phyloP scores from a whole-genome alignment of 2,113 vertebrate species.

The Emydocephalus ijimae region DNA sequence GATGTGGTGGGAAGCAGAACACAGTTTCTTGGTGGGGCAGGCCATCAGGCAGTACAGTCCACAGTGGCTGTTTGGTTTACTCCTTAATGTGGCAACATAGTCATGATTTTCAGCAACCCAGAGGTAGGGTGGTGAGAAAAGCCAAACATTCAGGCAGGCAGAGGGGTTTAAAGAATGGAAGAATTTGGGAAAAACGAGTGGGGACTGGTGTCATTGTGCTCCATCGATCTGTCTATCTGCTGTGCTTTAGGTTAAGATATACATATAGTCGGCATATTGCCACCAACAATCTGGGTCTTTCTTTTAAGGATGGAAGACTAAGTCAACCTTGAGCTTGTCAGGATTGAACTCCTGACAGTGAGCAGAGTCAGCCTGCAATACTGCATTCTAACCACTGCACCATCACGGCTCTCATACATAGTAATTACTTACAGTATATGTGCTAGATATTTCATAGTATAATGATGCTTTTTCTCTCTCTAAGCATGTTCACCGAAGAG shows the following conservation, averaged over 20 bases:
- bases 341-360: background rate
- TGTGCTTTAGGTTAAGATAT: background rate
- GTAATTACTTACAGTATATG: background rate
- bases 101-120: too few species aligned
- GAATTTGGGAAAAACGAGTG: background rate
- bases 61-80: background rate
- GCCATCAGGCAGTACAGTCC: background rate
- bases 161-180: background rate
- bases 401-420: background rate
- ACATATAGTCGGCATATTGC: background rate
- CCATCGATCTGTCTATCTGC: background rate
- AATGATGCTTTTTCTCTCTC: background rate
- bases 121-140: background rate
- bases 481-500: background rate
- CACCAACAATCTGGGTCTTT: background rate
- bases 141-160: background rate
- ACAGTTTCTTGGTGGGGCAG: background rate
- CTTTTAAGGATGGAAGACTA: background rate
- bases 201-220: background rate
- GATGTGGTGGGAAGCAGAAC: background rate
- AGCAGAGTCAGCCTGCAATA: background rate
- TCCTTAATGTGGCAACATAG: background rate
- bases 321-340: background rate
- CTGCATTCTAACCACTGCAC: background rate
- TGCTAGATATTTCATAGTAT: background rate